Evolutionary conservation across 2,888 invertebrate species (phyloP).

Genomic region (Chymomyza amoena): DNA sequence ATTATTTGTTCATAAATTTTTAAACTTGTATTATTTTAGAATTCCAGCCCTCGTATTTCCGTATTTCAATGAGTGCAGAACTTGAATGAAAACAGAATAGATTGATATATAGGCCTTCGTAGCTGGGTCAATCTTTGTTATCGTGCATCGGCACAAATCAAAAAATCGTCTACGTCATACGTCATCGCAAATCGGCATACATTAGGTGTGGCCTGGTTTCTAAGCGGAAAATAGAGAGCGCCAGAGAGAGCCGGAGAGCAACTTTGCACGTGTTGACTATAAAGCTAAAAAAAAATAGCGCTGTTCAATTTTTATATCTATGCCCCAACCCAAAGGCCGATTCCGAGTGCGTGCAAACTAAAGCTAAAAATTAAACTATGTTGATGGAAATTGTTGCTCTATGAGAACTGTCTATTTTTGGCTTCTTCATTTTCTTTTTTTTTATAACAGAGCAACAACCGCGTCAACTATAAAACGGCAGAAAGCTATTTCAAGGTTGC

Average conservation of each 20-base stretch:
- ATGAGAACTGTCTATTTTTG: background rate
- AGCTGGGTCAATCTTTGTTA: conserved; percentile 1
- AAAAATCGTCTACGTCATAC: background rate
- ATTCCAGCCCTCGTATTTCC: no score
- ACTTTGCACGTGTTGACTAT: conserved; percentile 13
- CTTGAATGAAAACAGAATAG: background rate
- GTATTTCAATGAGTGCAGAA: background rate
- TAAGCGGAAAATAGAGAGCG: background rate
- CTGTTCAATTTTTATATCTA: background rate
- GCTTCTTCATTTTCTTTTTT: conserved; percentile 5
- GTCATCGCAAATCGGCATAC: background rate
- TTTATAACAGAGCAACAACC: conserved; percentile 7
- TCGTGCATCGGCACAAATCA: conserved; percentile 13
- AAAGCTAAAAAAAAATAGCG: conserved; percentile 3
- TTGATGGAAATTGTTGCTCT: background rate
- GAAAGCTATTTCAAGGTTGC: conserved; percentile 23
- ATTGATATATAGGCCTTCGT: background rate
- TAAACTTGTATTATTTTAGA: no score
- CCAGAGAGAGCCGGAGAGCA: background rate
- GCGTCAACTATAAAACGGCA: conserved; percentile 2
- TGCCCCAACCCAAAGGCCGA: background rate
- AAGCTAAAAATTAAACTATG: background rate
- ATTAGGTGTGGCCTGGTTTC: background rate
- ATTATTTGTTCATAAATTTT: no score
- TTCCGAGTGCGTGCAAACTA: background rate